A percentile compares a stretch with the other conserved stretches of the same genome.
Conservation (phyloP, 1,140 invertebrate species). For the Melipona quadrifasciata region DNA sequence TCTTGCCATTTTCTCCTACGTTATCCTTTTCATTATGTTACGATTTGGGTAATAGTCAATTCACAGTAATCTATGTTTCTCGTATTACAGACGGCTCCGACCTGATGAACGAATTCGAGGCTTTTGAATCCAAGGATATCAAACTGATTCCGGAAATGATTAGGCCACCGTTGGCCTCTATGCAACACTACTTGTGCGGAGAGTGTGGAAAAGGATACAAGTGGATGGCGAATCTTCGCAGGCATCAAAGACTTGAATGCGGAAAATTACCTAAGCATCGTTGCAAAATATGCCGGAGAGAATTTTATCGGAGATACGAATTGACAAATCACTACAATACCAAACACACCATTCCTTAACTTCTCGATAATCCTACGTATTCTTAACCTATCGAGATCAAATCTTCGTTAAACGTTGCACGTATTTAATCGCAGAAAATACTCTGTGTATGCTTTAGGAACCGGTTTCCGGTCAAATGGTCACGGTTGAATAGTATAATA, state of each 20-base stretch:
- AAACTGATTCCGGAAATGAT: not conserved
- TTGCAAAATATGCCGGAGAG: constrained; percentile 71
- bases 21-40: not conserved
- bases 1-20: too few relatives aligned
- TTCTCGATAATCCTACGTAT: not conserved
- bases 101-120: constrained; percentile 16
- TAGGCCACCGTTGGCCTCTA: not conserved
- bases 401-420: not conserved
- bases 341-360: constrained; percentile 45
- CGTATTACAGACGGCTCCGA: constrained; percentile 35
- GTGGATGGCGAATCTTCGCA: constrained; percentile 66
- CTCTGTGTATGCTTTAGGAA: not conserved
- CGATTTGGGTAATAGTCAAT: not conserved
- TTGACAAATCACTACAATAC: constrained; percentile 64
- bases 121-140: not conserved
- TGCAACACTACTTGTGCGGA: constrained; percentile 62
- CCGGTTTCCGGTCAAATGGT: not conserved
- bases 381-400: not conserved
- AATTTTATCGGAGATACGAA: constrained; percentile 68
- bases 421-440: not conserved
- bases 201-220: constrained; percentile 71
- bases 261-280: constrained; percentile 73
- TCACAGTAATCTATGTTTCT: constrained; percentile 31
- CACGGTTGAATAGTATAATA: not conserved
- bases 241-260: constrained; percentile 80